phyloP scores from a whole-genome alignment of 1,140 invertebrate species.

The Drosophila sp. region DNA sequence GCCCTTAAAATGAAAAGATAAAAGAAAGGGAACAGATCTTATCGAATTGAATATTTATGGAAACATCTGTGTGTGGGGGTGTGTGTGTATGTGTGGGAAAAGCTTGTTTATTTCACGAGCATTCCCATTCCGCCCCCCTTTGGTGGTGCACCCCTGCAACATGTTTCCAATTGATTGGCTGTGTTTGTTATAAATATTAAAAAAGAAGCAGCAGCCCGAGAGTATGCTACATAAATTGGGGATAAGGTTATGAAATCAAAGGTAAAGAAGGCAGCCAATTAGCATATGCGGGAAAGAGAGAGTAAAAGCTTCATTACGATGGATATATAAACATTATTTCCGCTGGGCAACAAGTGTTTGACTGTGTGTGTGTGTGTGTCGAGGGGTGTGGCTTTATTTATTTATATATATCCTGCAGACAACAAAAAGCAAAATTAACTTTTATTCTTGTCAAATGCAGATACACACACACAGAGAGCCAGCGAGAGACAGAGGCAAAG shows the following conservation, averaged over 20 bases:
- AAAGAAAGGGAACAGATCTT: neutral
- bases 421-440: conserved; percentile 1
- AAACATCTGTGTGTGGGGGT: neutral
- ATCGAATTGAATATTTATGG: neutral
- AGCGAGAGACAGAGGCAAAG: neutral
- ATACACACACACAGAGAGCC: conserved; percentile 16
- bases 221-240: conserved; percentile 8
- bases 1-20: neutral
- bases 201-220: neutral
- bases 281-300: neutral
- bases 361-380: neutral
- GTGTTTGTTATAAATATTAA: conserved; percentile 36
- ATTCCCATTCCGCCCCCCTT: neutral
- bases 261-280: conserved; percentile 9
- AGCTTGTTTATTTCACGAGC: neutral
- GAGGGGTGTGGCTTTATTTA: conserved; percentile 4
- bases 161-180: conserved; percentile 55
- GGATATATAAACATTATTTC: conserved; percentile 6
- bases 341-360: conserved; percentile 6
- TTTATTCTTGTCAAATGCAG: conserved; percentile 48
- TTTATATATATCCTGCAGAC: conserved; percentile 5
- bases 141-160: conserved; percentile 16
- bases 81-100: no score
- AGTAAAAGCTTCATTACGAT: conserved; percentile 13
- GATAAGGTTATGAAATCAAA: conserved; percentile 6